These are phyloP conservation scores for Acanthiza pusilla DNA, from an alignment of 2,797 vertebrate genomes.

Conservation along the genomic window DNA sequence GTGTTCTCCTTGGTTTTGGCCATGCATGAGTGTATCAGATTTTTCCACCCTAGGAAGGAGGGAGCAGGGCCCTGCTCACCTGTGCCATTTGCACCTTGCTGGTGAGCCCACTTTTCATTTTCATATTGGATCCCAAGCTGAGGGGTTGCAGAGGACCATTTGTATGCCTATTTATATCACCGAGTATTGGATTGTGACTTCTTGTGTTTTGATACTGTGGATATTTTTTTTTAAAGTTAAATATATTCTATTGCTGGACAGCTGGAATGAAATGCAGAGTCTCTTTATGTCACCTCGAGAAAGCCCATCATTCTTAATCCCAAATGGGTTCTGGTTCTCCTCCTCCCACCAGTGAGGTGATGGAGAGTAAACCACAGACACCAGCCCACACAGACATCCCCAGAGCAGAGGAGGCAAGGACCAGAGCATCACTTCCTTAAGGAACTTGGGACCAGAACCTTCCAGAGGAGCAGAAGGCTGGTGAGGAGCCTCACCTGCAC, in stretches of 20 bases:
- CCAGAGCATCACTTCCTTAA: not conserved
- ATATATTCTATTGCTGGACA: constrained; percentile 13
- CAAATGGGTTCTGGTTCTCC: not conserved
- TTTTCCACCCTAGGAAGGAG: not conserved
- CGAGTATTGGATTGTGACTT: not conserved
- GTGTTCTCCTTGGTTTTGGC: not conserved
- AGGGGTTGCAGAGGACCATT: not conserved
- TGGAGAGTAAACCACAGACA: not conserved
- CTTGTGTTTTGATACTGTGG: constrained; percentile 40
- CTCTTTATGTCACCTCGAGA: not conserved
- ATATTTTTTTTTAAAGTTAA: constrained; percentile 1
- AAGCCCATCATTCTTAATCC: not conserved
- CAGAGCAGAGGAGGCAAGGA: not conserved
- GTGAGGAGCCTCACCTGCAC: not conserved
- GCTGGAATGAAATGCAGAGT: not conserved
- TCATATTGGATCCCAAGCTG: not conserved
- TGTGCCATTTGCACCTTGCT: fast-evolving
- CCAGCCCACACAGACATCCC: not conserved
- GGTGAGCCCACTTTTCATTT: not conserved
- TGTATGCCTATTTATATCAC: not conserved
- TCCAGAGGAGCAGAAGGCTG: not conserved
- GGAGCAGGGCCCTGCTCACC: not conserved
- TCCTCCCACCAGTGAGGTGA: not conserved
- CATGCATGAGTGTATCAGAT: not conserved
- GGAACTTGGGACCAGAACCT: not conserved